phyloP scores from a whole-genome alignment of 2,888 invertebrate species.

The Parochlus steinenii region DNA sequence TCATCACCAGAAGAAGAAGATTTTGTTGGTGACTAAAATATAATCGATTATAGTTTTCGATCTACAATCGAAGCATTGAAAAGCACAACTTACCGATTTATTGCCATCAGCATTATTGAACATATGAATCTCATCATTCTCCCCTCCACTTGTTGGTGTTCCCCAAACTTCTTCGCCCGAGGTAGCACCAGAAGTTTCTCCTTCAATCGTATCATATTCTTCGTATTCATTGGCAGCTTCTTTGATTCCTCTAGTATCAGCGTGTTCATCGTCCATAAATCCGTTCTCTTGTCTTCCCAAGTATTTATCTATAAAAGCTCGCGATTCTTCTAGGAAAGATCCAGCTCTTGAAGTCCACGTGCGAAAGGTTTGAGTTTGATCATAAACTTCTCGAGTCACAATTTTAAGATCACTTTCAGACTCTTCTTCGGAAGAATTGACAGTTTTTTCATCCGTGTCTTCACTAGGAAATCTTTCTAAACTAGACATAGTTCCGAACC shows the following conservation, averaged over 20 bases:
- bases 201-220: slow-evolving; percentile 45
- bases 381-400: slow-evolving; percentile 18
- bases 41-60: slow-evolving; percentile 8
- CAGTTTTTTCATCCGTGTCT: slow-evolving; percentile 34
- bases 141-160: slow-evolving; percentile 71
- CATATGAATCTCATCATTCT: slow-evolving; percentile 47
- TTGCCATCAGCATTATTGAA: slow-evolving; percentile 51
- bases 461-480: slow-evolving; percentile 48
- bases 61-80: neutral
- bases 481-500: slow-evolving; percentile 56
- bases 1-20: slow-evolving; percentile 54
- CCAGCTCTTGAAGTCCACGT: slow-evolving; percentile 71
- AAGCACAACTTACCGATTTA: slow-evolving; percentile 36
- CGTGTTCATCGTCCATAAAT: slow-evolving; percentile 20
- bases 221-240: slow-evolving; percentile 23
- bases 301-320: slow-evolving; percentile 31
- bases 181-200: slow-evolving; percentile 66
- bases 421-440: slow-evolving; percentile 29
- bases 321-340: slow-evolving; percentile 44
- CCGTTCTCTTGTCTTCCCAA: slow-evolving; percentile 38
- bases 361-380: slow-evolving; percentile 16
- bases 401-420: slow-evolving; percentile 16
- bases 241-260: slow-evolving; percentile 17
- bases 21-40: slow-evolving; percentile 41
- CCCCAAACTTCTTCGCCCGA: slow-evolving; percentile 83